Evolutionary conservation across 2,113 vertebrate species (phyloP).

Genomic region (Heloderma charlesbogerti): DNA sequence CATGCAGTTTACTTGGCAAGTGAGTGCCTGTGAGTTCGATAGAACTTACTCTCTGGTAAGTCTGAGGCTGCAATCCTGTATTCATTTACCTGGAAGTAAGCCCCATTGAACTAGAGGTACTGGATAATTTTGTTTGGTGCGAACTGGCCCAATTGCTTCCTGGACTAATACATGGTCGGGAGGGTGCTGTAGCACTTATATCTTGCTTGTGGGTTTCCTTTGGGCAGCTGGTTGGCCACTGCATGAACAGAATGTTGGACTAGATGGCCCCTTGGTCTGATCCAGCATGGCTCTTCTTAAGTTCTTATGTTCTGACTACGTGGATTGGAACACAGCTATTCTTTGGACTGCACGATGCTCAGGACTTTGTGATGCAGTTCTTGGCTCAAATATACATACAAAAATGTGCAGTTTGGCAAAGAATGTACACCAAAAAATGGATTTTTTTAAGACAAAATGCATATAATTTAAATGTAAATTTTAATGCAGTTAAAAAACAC

Average conservation of each 20-base stretch:
- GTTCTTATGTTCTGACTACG: no score
- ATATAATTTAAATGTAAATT: not conserved
- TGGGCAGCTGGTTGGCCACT: no score
- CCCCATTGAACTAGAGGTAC: not conserved
- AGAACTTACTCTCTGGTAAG: not conserved
- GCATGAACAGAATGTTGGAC: no score
- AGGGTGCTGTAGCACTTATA: no score
- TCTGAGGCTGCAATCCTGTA: not conserved
- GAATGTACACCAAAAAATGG: not conserved
- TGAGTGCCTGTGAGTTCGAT: not conserved
- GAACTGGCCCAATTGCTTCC: not conserved
- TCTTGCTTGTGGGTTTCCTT: no score
- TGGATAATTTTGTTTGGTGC: not conserved
- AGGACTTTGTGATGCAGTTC: not conserved
- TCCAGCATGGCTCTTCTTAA: no score
- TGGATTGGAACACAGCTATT: not conserved
- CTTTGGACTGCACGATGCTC: not conserved
- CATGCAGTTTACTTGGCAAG: not conserved
- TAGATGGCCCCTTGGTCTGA: no score
- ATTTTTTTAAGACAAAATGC: not conserved
- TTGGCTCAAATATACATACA: no score
- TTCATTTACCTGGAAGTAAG: not conserved
- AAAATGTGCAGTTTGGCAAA: no score
- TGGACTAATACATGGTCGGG: not conserved
- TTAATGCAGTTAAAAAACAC: not conserved